These are phyloP conservation scores for Dendropsophus ebraccatus DNA, from an alignment of 2,113 vertebrate genomes.

Conservation along the genomic window DNA sequence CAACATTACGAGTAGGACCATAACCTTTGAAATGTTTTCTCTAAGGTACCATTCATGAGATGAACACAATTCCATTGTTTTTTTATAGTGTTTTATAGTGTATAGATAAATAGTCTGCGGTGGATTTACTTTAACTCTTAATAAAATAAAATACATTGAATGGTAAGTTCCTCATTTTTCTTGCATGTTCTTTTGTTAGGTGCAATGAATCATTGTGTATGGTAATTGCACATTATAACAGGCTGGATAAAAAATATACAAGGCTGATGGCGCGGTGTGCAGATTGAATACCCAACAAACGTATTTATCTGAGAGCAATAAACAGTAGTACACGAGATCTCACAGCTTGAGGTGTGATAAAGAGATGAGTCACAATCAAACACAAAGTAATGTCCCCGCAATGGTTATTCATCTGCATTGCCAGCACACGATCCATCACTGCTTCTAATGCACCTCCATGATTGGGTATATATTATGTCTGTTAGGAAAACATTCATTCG, in stretches of 20 bases:
- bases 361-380: conserved; percentile 37
- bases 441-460: conserved; percentile 1
- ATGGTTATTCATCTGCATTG: conserved; percentile 16
- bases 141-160: neutral
- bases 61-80: neutral
- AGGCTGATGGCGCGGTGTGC: neutral
- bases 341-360: conserved; percentile 45
- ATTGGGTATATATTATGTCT: conserved; percentile 27
- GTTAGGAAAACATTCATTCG: conserved; percentile 26
- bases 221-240: neutral
- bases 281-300: conserved; percentile 18
- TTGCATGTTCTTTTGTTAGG: neutral
- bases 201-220: conserved; percentile 5
- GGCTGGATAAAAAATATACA: neutral
- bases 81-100: no score
- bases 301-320: conserved; percentile 33
- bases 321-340: conserved; percentile 28
- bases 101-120: neutral
- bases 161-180: neutral
- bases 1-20: no score
- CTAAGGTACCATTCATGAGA: neutral
- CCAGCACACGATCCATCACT: conserved; percentile 14
- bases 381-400: neutral
- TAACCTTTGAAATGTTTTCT: neutral
- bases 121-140: neutral